phyloP scores from a whole-genome alignment of 2,797 vertebrate species.

The Sternotherus odoratus region DNA sequence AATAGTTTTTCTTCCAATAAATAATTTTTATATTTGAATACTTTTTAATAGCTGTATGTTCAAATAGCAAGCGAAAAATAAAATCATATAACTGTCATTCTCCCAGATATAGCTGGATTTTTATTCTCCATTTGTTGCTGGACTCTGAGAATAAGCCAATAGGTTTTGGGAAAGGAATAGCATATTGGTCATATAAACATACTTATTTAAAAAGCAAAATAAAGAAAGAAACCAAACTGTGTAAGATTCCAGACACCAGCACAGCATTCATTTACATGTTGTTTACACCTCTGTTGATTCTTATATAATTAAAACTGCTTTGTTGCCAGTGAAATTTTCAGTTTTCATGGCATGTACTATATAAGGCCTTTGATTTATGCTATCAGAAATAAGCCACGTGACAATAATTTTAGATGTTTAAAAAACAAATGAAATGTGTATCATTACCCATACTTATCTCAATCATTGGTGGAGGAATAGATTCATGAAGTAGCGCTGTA shows the following conservation, averaged over 20 bases:
- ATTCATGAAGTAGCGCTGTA: constrained; percentile 15
- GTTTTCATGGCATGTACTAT: constrained; percentile 6
- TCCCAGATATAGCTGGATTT: constrained; percentile 9
- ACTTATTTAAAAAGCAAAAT: background rate
- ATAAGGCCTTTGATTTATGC: background rate
- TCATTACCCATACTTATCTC: constrained; percentile 25
- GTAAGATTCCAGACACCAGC: background rate
- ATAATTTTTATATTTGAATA: background rate
- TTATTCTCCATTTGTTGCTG: background rate
- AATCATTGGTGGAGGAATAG: constrained; percentile 20
- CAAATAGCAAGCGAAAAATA: constrained; percentile 35
- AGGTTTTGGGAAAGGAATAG: background rate
- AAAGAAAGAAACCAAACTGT: background rate
- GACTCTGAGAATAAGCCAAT: background rate
- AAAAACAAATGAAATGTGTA: background rate
- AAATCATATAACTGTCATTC: constrained; percentile 37
- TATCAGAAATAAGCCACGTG: background rate
- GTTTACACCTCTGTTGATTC: constrained; percentile 12
- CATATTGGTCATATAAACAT: background rate
- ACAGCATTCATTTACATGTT: constrained; percentile 14
- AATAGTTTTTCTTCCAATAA: background rate
- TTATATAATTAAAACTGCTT: constrained; percentile 17
- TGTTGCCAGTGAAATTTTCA: constrained; percentile 5
- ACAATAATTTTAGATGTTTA: constrained; percentile 38
- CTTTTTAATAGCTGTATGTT: background rate